Percentiles rank a stretch among this genome's conserved stretches.
These are phyloP conservation scores for Hydrocynus forskahlii DNA, from an alignment of 2,797 vertebrate species.

Conservation along the genomic window DNA sequence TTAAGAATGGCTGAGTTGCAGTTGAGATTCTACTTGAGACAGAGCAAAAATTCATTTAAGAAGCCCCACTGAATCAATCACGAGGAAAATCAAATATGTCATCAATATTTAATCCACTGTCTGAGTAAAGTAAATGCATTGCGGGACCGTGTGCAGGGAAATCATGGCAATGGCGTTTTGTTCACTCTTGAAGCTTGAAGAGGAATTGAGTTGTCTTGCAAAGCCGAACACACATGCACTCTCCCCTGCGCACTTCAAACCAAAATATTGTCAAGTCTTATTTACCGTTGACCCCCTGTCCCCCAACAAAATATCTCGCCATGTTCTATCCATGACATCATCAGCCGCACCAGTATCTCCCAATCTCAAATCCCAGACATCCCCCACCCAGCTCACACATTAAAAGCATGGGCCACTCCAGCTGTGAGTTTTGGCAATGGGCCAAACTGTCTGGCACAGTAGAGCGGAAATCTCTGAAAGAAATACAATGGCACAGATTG, in stretches of 20 bases:
- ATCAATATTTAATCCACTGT: constrained; percentile 74
- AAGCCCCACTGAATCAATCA: constrained; percentile 60
- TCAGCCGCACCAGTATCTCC: constrained; percentile 34
- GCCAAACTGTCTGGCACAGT: constrained; percentile 64
- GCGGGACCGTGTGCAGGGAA: constrained; percentile 61
- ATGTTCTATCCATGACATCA: constrained; percentile 31
- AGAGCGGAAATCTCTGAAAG: constrained; percentile 39
- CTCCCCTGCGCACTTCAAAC: constrained; percentile 43
- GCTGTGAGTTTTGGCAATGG: constrained; percentile 71
- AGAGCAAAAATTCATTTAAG: constrained; percentile 39
- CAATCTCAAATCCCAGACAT: constrained; percentile 42
- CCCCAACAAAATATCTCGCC: constrained; percentile 13
- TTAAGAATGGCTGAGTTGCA: background rate
- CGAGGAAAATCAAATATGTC: constrained; percentile 64
- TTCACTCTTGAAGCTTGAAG: constrained; percentile 40
- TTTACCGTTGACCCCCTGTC: constrained; percentile 12
- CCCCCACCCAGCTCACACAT: constrained; percentile 39
- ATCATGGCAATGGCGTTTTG: constrained; percentile 64
- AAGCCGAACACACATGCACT: constrained; percentile 60
- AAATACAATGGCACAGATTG: constrained; percentile 48
- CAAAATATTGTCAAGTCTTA: constrained; percentile 16
- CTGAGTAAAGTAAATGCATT: constrained; percentile 71
- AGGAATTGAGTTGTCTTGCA: constrained; percentile 68
- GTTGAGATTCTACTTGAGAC: constrained; percentile 24
- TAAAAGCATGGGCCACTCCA: constrained; percentile 65